A percentile compares a stretch with the other conserved stretches of the same genome.
Conservation (phyloP, 2,113 vertebrate species). For the Chionomys nivalis region DNA sequence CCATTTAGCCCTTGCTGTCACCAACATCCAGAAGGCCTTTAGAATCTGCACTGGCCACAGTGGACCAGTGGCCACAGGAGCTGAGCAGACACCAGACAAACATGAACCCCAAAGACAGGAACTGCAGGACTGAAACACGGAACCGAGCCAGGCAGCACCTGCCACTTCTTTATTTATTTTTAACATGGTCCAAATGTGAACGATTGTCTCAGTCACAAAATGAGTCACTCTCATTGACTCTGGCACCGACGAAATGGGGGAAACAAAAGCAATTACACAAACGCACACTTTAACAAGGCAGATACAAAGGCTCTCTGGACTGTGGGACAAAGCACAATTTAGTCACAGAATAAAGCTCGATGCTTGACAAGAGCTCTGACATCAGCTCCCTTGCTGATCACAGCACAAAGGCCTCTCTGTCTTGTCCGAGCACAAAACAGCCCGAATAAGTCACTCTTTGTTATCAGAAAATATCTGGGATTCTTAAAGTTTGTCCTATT, state of each 20-base stretch:
- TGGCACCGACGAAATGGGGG: constrained; percentile 85
- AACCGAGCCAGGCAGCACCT: constrained; percentile 85
- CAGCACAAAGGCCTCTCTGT: constrained; percentile 90
- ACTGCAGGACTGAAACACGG: constrained; percentile 74
- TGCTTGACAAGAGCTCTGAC: constrained; percentile 88
- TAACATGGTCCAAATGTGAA: constrained; percentile 84
- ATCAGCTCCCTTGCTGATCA: constrained; percentile 89
- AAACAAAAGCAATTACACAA: constrained; percentile 89
- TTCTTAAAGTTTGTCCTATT: constrained; percentile 91
- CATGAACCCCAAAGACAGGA: constrained; percentile 66
- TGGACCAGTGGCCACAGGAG: not conserved
- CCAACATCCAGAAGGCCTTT: constrained; percentile 3
- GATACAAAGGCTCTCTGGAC: constrained; percentile 90
- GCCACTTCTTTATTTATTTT: constrained; percentile 86
- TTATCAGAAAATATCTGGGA: constrained; percentile 92
- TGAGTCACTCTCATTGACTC: constrained; percentile 87
- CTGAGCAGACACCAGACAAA: not conserved
- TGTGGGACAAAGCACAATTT: constrained; percentile 90
- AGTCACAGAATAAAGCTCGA: constrained; percentile 88
- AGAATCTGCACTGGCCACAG: not conserved
- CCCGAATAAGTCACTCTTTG: constrained; percentile 90
- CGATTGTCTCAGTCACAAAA: constrained; percentile 85
- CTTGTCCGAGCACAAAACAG: constrained; percentile 84
- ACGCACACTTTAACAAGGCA: constrained; percentile 87
- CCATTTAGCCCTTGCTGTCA: not conserved